Evolutionary conservation across 2,797 vertebrate species (phyloP).

Genomic region (Sebastes oblongus): DNA sequence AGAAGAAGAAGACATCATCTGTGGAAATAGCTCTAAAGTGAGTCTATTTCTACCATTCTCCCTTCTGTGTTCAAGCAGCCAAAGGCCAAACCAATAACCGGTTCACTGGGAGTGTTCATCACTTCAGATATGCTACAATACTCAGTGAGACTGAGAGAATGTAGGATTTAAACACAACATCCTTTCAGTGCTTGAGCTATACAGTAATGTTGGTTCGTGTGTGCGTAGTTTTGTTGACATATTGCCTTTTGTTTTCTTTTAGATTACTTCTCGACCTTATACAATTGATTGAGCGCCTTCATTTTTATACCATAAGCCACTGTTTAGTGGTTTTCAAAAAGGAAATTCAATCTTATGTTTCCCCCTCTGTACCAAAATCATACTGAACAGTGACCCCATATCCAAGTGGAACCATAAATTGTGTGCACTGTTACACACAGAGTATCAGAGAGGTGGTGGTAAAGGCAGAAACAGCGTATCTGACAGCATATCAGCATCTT

Average conservation of each 20-base stretch:
- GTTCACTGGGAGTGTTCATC: background rate
- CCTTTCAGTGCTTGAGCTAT: background rate
- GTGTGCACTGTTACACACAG: background rate
- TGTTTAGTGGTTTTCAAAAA: background rate
- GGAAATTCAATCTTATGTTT: background rate
- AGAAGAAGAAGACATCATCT: no score
- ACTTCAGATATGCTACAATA: constrained; percentile 7
- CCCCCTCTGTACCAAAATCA: background rate
- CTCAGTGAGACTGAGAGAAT: background rate
- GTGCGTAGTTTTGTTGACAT: background rate
- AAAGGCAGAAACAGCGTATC: background rate
- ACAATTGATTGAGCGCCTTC: background rate
- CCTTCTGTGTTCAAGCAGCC: background rate
- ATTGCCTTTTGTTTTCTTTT: background rate
- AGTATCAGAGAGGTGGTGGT: background rate
- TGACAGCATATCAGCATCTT: background rate
- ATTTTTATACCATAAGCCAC: background rate
- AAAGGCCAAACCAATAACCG: background rate
- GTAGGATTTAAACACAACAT: background rate
- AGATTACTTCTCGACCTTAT: background rate
- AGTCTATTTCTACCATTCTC: background rate
- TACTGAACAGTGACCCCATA: background rate
- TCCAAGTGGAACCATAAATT: background rate
- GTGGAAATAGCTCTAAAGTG: background rate
- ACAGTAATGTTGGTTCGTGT: background rate